These are phyloP conservation scores for Pseudomyrmex gracilis DNA, from an alignment of 1,140 invertebrate species.

Conservation along the genomic window DNA sequence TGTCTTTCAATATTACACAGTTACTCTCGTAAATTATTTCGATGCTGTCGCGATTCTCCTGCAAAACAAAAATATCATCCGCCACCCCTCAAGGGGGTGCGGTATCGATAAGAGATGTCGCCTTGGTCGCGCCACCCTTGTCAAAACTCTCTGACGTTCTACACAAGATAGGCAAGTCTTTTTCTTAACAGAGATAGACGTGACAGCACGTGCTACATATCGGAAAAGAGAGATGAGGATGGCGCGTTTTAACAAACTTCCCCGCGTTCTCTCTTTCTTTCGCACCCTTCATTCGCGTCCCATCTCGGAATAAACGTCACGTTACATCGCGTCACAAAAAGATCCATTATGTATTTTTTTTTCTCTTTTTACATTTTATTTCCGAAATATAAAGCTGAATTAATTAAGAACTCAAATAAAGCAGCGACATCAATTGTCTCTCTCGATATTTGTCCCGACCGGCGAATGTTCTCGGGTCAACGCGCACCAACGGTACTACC, in stretches of 20 bases:
- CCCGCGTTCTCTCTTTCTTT: no score
- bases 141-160: conserved; percentile 11
- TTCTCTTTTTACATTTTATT: not conserved
- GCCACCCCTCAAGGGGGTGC: no score
- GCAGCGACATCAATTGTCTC: not conserved
- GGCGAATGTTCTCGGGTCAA: conserved; percentile 15
- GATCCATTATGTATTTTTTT: no score
- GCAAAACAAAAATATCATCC: not conserved
- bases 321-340: no score
- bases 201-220: not conserved
- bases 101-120: conserved; percentile 41
- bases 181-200: not conserved
- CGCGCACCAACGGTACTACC: conserved; percentile 25
- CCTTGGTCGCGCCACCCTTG: not conserved
- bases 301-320: no score
- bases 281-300: no score
- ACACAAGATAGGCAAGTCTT: not conserved
- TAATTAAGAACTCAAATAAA: conserved; percentile 11
- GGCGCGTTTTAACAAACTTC: not conserved
- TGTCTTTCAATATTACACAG: not conserved
- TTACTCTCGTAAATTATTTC: not conserved
- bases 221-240: not conserved
- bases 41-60: not conserved
- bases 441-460: conserved; percentile 10
- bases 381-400: conserved; percentile 2